These are phyloP conservation scores for Morelia viridis DNA, from an alignment of 2,797 vertebrate species.

Conservation along the genomic window DNA sequence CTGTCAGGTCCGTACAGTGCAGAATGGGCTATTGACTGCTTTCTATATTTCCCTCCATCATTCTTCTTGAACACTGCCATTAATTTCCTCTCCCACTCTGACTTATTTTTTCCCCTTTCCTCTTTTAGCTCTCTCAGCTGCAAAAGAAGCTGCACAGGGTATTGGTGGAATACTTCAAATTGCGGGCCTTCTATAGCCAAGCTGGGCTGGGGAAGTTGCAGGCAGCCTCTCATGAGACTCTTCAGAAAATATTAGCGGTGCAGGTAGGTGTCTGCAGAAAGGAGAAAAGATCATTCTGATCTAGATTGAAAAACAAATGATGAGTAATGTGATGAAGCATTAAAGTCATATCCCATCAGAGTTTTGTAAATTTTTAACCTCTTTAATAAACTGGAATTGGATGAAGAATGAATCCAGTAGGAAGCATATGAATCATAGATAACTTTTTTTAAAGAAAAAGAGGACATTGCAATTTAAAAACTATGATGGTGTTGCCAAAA, in stretches of 20 bases:
- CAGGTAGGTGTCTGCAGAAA: conserved; percentile 90
- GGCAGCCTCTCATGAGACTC: conserved; percentile 86
- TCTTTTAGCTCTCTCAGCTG: conserved; percentile 87
- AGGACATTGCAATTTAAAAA: conserved; percentile 55
- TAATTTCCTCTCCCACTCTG: conserved; percentile 99
- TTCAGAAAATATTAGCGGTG: conserved; percentile 94
- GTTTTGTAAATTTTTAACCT: conserved; percentile 83
- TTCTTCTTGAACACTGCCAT: conserved; percentile 99
- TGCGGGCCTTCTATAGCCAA: conserved; percentile 83
- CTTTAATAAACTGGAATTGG: conserved; percentile 81
- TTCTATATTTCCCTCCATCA: conserved; percentile 99
- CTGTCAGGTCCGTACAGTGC: conserved; percentile 98
- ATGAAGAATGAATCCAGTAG: conserved; percentile 78
- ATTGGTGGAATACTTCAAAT: conserved; percentile 83
- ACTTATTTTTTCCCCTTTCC: conserved; percentile 81
- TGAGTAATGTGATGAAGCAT: conserved; percentile 81
- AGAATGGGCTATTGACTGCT: conserved; percentile 99
- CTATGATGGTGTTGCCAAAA: not conserved
- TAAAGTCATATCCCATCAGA: conserved; percentile 81
- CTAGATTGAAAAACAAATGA: conserved; percentile 83
- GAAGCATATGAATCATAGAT: conserved; percentile 65
- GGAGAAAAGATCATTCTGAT: conserved; percentile 78
- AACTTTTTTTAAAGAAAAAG: conserved; percentile 29
- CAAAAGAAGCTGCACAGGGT: conserved; percentile 83
- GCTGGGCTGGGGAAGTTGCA: conserved; percentile 89